These are phyloP conservation scores for Tipula confusa DNA, from an alignment of 2,888 invertebrate species.

Conservation along the genomic window DNA sequence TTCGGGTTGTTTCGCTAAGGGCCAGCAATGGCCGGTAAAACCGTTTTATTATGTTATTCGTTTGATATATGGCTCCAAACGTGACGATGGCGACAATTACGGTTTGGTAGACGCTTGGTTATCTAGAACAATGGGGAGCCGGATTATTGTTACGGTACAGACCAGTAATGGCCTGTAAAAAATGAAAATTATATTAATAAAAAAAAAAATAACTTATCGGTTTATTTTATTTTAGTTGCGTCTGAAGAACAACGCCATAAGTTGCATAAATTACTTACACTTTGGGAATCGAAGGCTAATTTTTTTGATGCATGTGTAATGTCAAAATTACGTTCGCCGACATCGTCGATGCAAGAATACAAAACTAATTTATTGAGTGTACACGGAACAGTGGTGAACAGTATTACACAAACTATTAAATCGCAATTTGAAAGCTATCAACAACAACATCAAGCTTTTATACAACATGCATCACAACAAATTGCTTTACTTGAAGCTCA, in stretches of 20 bases:
- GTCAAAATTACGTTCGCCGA: constrained; percentile 81
- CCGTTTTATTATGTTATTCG: too few relatives aligned
- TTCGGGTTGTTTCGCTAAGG: too few relatives aligned
- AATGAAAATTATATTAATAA: too few relatives aligned
- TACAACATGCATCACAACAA: constrained; percentile 84
- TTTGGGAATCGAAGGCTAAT: constrained; percentile 96
- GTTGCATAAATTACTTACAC: constrained; percentile 83
- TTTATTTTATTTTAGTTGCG: constrained; percentile 57
- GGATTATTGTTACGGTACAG: too few relatives aligned
- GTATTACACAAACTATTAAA: constrained; percentile 75
- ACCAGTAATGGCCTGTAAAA: too few relatives aligned
- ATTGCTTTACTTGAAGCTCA: constrained; percentile 80
- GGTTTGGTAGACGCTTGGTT: too few relatives aligned
- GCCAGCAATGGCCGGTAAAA: too few relatives aligned
- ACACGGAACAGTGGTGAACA: constrained; percentile 71
- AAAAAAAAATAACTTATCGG: too few relatives aligned
- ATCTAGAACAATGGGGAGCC: too few relatives aligned
- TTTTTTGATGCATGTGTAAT: constrained; percentile 79
- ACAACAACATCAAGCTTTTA: constrained; percentile 93
- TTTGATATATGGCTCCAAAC: too few relatives aligned
- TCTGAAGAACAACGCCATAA: constrained; percentile 86
- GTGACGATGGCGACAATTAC: too few relatives aligned
- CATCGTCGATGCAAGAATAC: constrained; percentile 82
- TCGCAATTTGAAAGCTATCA: constrained; percentile 82
- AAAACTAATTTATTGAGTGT: constrained; percentile 79